These are phyloP conservation scores for Caenorhabditis virilis DNA, from an alignment of 2,888 invertebrate species.

Conservation along the genomic window DNA sequence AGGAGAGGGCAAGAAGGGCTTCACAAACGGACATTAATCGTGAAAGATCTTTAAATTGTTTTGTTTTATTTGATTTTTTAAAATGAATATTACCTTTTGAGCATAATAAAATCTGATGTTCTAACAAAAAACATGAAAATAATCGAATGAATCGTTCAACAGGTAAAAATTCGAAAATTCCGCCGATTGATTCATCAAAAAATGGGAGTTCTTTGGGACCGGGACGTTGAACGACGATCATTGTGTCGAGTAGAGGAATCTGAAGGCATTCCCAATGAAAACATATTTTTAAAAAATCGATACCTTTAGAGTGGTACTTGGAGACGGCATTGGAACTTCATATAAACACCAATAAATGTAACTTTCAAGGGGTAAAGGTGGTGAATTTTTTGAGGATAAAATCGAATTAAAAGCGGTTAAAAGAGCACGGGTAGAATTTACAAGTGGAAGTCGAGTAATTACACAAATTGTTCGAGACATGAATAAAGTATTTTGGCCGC, in stretches of 20 bases:
- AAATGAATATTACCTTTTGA: too few relatives aligned
- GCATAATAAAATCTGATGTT: slow-evolving; percentile 92
- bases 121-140: slow-evolving; percentile 90
- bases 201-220: slow-evolving; percentile 82
- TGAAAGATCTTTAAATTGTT: slow-evolving; percentile 93
- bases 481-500: slow-evolving; percentile 85
- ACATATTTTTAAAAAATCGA: slow-evolving; percentile 65
- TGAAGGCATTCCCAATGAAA: slow-evolving; percentile 14
- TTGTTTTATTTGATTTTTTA: too few relatives aligned
- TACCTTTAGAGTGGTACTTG: slow-evolving; percentile 82
- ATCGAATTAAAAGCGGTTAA: slow-evolving; percentile 71
- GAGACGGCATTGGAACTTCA: slow-evolving; percentile 85
- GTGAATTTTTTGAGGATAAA: slow-evolving; percentile 77
- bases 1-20: slow-evolving; percentile 84
- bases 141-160: slow-evolving; percentile 89
- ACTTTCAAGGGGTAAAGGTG: slow-evolving; percentile 78
- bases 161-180: slow-evolving; percentile 84
- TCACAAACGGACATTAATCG: slow-evolving; percentile 95
- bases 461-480: slow-evolving; percentile 89
- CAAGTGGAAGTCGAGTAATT: slow-evolving; percentile 87
- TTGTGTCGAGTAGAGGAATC: slow-evolving; percentile 43
- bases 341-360: slow-evolving; percentile 93
- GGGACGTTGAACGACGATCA: slow-evolving; percentile 65
- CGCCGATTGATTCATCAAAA: slow-evolving; percentile 87
- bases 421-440: slow-evolving; percentile 81